These are phyloP conservation scores for Meiosimyza decipiens DNA, from an alignment of 2,888 invertebrate genomes.

Conservation along the genomic window DNA sequence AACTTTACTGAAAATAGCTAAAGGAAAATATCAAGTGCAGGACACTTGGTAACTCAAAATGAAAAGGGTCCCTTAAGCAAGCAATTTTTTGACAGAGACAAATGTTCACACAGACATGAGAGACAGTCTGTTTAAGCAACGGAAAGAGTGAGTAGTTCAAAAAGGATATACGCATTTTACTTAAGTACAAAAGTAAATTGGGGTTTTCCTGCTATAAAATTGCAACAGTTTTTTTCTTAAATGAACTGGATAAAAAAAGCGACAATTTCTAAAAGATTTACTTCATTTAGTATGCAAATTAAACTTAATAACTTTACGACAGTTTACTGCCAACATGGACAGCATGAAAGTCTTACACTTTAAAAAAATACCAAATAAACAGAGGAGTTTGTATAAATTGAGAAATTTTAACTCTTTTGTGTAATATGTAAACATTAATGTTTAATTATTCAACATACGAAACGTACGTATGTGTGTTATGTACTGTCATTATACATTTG, in stretches of 20 bases:
- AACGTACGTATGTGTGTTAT: constrained; percentile 40
- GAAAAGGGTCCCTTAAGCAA: constrained; percentile 26
- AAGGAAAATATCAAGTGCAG: not conserved
- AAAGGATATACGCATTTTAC: too few relatives aligned
- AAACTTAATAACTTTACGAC: constrained; percentile 17
- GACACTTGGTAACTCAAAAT: not conserved
- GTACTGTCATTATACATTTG: too few relatives aligned
- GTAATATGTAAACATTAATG: constrained; percentile 29
- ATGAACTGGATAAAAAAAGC: too few relatives aligned
- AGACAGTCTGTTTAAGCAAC: too few relatives aligned
- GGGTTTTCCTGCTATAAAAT: too few relatives aligned
- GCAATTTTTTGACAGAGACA: constrained; percentile 24
- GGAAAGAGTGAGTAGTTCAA: too few relatives aligned
- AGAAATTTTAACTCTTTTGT: constrained; percentile 16
- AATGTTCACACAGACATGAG: constrained; percentile 1
- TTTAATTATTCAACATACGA: constrained; percentile 24
- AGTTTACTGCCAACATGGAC: not conserved
- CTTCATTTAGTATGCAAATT: constrained; percentile 34
- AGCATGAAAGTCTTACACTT: too few relatives aligned
- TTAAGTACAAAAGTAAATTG: too few relatives aligned
- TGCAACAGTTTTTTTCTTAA: too few relatives aligned
- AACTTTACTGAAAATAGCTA: not conserved
- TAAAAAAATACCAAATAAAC: not conserved
- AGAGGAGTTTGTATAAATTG: constrained; percentile 9
- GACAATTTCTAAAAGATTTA: constrained; percentile 3